A percentile compares a stretch with the other conserved stretches of the same genome.
Conservation (phyloP, 2,797 vertebrate genomes). For the Numenius phaeopus region DNA sequence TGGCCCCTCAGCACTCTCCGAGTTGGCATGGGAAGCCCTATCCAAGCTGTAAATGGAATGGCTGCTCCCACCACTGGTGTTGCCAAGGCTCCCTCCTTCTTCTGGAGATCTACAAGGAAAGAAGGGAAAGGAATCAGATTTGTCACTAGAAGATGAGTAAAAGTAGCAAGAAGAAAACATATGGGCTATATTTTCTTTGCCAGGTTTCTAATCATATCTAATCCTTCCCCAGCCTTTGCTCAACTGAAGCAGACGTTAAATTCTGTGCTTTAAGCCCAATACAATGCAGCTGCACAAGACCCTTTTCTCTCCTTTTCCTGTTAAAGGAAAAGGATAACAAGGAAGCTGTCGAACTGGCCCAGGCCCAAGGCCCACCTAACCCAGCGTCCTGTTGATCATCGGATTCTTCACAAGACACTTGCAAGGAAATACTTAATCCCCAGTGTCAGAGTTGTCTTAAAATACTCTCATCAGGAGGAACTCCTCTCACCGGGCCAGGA, state of each 20-base stretch:
- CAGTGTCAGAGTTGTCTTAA: not conserved
- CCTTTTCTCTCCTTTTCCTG: not conserved
- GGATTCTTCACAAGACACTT: not conserved
- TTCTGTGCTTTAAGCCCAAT: not conserved
- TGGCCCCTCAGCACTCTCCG: constrained; percentile 77
- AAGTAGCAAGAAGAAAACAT: not conserved
- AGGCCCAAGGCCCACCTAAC: not conserved
- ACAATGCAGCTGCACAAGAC: not conserved
- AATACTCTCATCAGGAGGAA: not conserved
- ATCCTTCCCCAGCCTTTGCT: not conserved
- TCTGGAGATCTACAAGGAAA: constrained; percentile 84
- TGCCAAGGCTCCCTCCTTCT: constrained; percentile 80
- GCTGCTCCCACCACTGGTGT: constrained; percentile 63
- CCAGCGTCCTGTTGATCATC: not conserved
- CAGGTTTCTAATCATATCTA: not conserved
- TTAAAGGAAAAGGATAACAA: not conserved
- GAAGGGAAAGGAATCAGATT: not conserved
- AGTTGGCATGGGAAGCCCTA: constrained; percentile 72
- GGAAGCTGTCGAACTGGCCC: not conserved
- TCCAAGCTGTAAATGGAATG: constrained; percentile 86
- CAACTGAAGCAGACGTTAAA: not conserved
- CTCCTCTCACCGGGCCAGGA: not conserved
- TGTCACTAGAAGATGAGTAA: rapidly evolving
- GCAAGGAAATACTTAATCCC: not conserved
- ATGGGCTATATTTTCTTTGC: rapidly evolving